Evolutionary conservation across 2,113 vertebrate species (phyloP), one percentile per base, ranked within the genome.

Genomic region (Crotalus viridis): DNA sequence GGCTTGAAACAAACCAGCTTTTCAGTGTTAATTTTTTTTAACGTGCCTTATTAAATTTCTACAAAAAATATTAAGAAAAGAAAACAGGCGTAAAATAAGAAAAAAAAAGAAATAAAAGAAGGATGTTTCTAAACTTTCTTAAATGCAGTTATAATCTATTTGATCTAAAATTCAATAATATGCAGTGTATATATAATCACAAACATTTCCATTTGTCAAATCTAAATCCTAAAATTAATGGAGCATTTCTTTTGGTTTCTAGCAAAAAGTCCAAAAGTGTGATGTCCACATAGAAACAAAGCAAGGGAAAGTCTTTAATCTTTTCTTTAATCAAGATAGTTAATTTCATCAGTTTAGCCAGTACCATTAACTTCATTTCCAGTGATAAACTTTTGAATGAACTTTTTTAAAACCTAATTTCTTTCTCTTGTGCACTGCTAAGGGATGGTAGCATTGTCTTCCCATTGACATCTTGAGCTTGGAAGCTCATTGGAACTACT

Each of bases 1-100:
- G 96, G 93, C 95, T 96, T 89, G 92, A 59, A 48, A 17, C 85
- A 59, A 52, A 51, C 61, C 28, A 69, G 61, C 28, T 69, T 69
- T 69, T n/a, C 10, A 69, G 4, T 69, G 10, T 69, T n/a, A 13
- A 15, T 54, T 64, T 59, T 64, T 39, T 64, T n/a, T n/a, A n/a
- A 69, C 15, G 5, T n/a, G 61, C 10, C 61, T n/a, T 69, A n/a
- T n/a, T 69, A 69, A 69, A 69, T 69, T 69, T 69, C 61, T 69
- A 69, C 28, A 15, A 69, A 69, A 69, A 64, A 64, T n/a, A n/a
- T 13, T 64, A 5, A n/a, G n/a, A 26, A 64, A n/a, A 69, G 61
- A 12, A n/a, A 69, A 69, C 15, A 15, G 12, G 10, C 8, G 48
- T n/a, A 69, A 0, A 4, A n/a, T 28, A 33, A n/a, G 12, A 26